Evolutionary conservation across 2,888 invertebrate species (phyloP).

Genomic region (Nesidiocoris tenuis): DNA sequence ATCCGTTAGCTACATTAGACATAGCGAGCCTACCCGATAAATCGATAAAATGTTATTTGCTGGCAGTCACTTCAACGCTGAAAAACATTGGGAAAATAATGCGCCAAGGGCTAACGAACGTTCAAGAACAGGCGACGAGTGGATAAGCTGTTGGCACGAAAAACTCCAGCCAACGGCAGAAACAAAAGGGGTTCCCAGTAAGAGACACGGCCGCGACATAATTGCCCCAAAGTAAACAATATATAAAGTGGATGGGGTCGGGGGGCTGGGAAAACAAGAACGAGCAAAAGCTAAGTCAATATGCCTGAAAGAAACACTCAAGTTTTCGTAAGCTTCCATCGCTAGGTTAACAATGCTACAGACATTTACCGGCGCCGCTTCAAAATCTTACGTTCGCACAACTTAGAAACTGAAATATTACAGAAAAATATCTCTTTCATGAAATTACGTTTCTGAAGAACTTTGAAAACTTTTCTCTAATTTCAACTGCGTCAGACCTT

Average conservation of each 20-base stretch:
- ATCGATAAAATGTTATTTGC: no score
- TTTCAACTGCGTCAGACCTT: no score
- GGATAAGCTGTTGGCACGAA: slow-evolving; percentile 32
- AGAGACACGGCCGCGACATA: slow-evolving; percentile 37
- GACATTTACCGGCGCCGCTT: background rate
- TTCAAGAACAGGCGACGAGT: background rate
- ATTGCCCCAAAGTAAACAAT: slow-evolving; percentile 37
- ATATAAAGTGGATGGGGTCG: background rate
- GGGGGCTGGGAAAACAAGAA: background rate
- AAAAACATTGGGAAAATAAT: no score
- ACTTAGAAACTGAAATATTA: no score
- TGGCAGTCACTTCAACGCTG: no score
- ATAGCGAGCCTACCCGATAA: no score
- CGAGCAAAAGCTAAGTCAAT: background rate
- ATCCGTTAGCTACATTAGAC: no score
- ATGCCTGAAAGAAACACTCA: background rate
- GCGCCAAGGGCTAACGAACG: background rate
- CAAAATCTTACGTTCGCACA: background rate
- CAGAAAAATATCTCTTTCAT: no score
- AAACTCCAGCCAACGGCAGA: slow-evolving; percentile 33
- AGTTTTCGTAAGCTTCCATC: background rate
- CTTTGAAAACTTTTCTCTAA: no score
- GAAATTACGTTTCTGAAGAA: no score
- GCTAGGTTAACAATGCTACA: background rate
- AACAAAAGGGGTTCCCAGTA: slow-evolving; percentile 19